Percentiles rank a stretch among this genome's conserved stretches.
These are phyloP conservation scores for Yponomeuta cagnagella DNA, from an alignment of 2,888 invertebrate genomes.

Conservation along the genomic window DNA sequence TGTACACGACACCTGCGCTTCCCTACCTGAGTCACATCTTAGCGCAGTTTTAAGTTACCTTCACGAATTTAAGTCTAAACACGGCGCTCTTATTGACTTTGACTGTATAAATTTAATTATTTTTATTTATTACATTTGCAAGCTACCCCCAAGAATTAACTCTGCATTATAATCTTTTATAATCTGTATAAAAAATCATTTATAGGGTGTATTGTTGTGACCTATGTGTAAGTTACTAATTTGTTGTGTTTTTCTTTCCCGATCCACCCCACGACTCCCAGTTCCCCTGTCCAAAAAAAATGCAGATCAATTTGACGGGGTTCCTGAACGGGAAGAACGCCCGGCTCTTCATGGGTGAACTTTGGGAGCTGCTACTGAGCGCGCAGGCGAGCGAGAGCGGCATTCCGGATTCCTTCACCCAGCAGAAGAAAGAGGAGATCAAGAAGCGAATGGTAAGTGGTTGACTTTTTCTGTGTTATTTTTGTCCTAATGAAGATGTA, in stretches of 20 bases:
- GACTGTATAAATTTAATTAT: slow-evolving; percentile 26
- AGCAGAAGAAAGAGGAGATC: slow-evolving; percentile 97
- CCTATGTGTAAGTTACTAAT: slow-evolving; percentile 34
- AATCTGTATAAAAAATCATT: background rate
- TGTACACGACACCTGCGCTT: slow-evolving; percentile 32
- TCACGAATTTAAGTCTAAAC: background rate
- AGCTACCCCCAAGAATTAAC: slow-evolving; percentile 18
- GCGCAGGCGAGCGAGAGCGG: slow-evolving; percentile 97
- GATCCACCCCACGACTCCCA: slow-evolving; percentile 69
- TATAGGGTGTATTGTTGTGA: background rate
- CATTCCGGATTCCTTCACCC: slow-evolving; percentile 95
- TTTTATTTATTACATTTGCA: slow-evolving; percentile 22
- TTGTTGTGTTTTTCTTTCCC: slow-evolving; percentile 56
- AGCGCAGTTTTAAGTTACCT: slow-evolving; percentile 19
- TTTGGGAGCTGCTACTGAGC: slow-evolving; percentile 96
- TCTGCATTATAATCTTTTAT: background rate
- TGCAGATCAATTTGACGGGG: slow-evolving; percentile 99
- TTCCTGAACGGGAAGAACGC: slow-evolving; percentile 99
- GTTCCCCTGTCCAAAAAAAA: slow-evolving; percentile 98
- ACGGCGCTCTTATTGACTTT: slow-evolving; percentile 57
- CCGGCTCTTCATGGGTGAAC: slow-evolving; percentile 96
- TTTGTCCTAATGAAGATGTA: too few relatives aligned
- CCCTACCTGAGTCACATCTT: slow-evolving; percentile 66
- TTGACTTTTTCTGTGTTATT: background rate
- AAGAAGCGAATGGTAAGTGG: slow-evolving; percentile 86